Evolutionary conservation across 2,888 invertebrate species (phyloP).

Genomic region (Isotomurus palustris): DNA sequence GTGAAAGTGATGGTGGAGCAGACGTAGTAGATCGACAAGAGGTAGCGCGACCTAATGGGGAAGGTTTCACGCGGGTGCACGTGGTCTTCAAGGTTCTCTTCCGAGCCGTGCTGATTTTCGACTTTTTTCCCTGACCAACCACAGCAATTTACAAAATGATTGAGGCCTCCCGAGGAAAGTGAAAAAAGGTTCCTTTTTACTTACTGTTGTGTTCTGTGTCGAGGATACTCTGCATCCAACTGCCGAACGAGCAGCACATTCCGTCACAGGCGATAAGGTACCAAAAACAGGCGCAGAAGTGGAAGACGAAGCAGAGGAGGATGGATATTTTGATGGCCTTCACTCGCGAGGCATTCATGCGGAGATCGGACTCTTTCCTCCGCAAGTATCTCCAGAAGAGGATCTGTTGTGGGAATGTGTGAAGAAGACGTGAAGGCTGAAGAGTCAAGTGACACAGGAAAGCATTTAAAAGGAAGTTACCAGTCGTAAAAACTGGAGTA

Average conservation of each 20-base stretch:
- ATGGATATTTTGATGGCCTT: conserved; percentile 38
- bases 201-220: too few species aligned
- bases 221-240: conserved; percentile 26
- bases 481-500: conserved; percentile 35
- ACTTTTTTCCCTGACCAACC: too few species aligned
- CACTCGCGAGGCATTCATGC: conserved; percentile 30
- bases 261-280: conserved; percentile 38
- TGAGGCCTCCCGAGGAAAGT: too few species aligned
- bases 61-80: too few species aligned
- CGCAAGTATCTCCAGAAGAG: conserved; percentile 34
- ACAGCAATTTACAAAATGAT: too few species aligned
- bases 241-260: conserved; percentile 13
- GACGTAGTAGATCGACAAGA: conserved; percentile 37
- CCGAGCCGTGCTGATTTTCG: too few species aligned
- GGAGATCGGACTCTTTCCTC: conserved; percentile 29
- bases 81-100: too few species aligned
- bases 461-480: conserved; percentile 16
- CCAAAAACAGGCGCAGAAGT: conserved; percentile 42
- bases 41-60: conserved; percentile 24
- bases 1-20: conserved; percentile 37
- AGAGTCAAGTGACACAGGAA: too few species aligned
- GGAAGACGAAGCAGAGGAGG: conserved; percentile 40
- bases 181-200: too few species aligned
- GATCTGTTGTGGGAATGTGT: too few species aligned
- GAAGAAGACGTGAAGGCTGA: too few species aligned